These are phyloP conservation scores for Atta colombica DNA, from an alignment of 1,140 invertebrate genomes.

Conservation along the genomic window DNA sequence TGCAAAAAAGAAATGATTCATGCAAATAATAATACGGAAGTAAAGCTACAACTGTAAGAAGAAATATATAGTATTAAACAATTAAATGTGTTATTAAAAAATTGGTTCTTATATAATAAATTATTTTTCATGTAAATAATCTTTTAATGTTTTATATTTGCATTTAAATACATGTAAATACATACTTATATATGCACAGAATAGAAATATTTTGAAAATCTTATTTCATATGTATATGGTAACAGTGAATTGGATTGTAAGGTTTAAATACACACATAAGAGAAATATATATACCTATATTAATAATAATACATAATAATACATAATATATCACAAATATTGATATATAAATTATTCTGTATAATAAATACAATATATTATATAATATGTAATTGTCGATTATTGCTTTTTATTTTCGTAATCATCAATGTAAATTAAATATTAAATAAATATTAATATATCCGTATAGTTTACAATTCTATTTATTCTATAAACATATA, in stretches of 20 bases:
- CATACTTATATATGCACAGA: no score
- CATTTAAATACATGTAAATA: not conserved
- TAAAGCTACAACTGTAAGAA: not conserved
- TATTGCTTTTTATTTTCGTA: not conserved
- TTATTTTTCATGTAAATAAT: not conserved
- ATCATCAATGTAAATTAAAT: no score
- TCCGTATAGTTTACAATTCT: no score
- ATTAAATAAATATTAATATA: no score
- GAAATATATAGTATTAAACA: not conserved
- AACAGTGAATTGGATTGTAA: not conserved
- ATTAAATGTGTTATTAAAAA: not conserved
- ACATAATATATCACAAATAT: no score
- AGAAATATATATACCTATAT: no score
- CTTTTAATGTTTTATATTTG: not conserved
- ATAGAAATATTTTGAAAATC: no score
- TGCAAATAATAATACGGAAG: not conserved
- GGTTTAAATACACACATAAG: not conserved
- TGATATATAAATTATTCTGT: not conserved
- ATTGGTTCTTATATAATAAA: not conserved
- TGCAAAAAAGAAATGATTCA: not conserved
- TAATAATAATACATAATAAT: no score
- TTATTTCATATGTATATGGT: no score
- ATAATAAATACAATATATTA: not conserved
- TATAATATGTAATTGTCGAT: not conserved
- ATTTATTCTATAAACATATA: no score